Conservation (phyloP, 2,888 invertebrate species). For the Phymatocera aterrima region DNA sequence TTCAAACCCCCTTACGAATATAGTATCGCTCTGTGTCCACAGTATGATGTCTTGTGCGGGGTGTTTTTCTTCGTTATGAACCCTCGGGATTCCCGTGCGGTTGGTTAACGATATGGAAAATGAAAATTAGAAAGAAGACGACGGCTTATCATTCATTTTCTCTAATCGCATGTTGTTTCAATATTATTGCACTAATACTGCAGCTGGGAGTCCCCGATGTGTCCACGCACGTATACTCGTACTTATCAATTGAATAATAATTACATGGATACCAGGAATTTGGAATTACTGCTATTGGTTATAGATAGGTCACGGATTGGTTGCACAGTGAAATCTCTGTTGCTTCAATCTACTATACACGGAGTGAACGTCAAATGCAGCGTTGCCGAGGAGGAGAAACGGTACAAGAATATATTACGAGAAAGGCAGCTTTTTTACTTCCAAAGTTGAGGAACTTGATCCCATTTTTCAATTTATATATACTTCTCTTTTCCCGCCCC, state of each 20-base stretch:
- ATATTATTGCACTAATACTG: neutral
- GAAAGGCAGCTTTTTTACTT: neutral
- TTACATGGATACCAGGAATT: neutral
- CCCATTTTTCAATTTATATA: neutral
- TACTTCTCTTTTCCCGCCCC: no score
- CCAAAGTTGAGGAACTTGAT: neutral
- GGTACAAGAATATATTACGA: neutral
- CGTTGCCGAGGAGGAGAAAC: neutral
- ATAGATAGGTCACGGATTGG: neutral
- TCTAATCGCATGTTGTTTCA: neutral
- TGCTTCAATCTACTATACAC: neutral
- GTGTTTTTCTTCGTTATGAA: neutral
- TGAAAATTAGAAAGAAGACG: neutral
- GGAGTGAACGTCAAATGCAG: neutral
- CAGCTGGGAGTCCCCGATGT: no score
- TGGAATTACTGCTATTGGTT: neutral
- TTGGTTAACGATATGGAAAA: neutral
- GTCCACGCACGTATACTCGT: neutral
- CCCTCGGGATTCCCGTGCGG: neutral
- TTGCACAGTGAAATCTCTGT: neutral
- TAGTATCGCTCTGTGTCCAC: no score
- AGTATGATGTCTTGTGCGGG: neutral
- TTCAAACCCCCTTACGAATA: no score
- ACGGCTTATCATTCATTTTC: neutral
- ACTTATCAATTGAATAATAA: neutral